Evolutionary conservation across 2,113 vertebrate genomes (phyloP).

Genomic region (Percopsis transmontana): DNA sequence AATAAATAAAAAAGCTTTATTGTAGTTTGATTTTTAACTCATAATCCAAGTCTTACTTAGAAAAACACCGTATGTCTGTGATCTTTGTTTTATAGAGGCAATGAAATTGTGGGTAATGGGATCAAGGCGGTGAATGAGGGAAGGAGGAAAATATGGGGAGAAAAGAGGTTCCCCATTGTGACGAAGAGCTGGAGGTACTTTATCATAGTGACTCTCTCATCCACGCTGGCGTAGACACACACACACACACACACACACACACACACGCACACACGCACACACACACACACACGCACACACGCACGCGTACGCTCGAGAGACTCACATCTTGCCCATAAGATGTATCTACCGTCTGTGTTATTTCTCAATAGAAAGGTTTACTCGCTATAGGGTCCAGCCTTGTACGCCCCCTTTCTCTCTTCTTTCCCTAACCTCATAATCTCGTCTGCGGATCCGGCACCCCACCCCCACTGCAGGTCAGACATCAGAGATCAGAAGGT

Average conservation of each 20-base stretch:
- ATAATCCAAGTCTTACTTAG: conserved; percentile 14
- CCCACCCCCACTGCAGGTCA: too few relatives aligned
- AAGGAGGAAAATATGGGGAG: conserved; percentile 30
- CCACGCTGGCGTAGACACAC: too few relatives aligned
- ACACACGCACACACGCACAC: conserved; percentile 13
- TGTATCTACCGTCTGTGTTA: background rate
- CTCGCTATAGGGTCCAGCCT: background rate
- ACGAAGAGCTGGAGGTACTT: conserved; percentile 46
- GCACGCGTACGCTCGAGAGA: conserved; percentile 7
- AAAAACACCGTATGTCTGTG: conserved; percentile 27
- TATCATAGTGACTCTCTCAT: conserved; percentile 27
- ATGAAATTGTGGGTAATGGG: conserved; percentile 50
- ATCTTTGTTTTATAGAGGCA: conserved; percentile 58
- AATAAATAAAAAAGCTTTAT: too few relatives aligned
- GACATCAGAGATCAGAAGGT: too few relatives aligned
- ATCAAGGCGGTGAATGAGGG: conserved; percentile 24
- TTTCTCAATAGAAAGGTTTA: background rate
- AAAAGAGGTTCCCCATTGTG: conserved; percentile 37
- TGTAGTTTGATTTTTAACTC: background rate
- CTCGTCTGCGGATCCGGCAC: too few relatives aligned
- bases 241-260: conserved; percentile 9
- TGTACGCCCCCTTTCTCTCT: background rate
- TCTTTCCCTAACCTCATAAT: conserved; percentile 1
- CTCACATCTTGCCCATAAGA: conserved; percentile 13
- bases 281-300: conserved; percentile 24